Conservation (phyloP, 2,797 vertebrate species). For the Odontamblyopus rebecca region DNA sequence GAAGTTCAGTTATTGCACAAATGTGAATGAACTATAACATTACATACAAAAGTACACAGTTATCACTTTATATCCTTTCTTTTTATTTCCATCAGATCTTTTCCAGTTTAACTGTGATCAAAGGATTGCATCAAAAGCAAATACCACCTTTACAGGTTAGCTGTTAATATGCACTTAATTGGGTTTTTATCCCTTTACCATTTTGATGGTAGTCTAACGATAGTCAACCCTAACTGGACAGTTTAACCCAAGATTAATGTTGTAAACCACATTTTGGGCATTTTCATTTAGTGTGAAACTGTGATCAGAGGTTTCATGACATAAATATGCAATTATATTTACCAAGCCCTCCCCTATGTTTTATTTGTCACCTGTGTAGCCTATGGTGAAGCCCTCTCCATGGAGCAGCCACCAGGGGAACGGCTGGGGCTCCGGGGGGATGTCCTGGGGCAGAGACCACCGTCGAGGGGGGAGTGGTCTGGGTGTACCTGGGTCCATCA, state of each 20-base stretch:
- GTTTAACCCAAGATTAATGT: neutral
- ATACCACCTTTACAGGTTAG: neutral
- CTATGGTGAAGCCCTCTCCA: conserved; percentile 94
- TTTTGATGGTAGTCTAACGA: neutral
- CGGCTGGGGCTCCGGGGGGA: conserved; percentile 91
- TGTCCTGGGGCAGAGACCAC: conserved; percentile 96
- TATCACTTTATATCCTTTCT: neutral
- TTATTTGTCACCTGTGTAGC: conserved; percentile 68
- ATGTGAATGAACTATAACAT: neutral
- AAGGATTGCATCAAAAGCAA: too few species aligned
- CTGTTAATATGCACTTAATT: neutral
- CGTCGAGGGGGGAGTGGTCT: conserved; percentile 87
- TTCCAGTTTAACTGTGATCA: too few species aligned
- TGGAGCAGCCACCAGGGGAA: conserved; percentile 94
- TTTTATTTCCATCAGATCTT: neutral
- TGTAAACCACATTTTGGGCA: neutral
- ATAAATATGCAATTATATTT: neutral
- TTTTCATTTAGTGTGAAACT: neutral
- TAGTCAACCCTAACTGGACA: too few species aligned
- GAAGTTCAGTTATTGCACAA: neutral
- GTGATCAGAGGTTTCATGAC: neutral
- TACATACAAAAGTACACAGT: neutral
- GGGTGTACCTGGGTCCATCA: conserved; percentile 88
- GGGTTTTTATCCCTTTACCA: too few species aligned
- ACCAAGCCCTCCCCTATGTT: neutral